phyloP scores from a whole-genome alignment of 2,113 vertebrate genomes.

The Chlorodrepanis virens region DNA sequence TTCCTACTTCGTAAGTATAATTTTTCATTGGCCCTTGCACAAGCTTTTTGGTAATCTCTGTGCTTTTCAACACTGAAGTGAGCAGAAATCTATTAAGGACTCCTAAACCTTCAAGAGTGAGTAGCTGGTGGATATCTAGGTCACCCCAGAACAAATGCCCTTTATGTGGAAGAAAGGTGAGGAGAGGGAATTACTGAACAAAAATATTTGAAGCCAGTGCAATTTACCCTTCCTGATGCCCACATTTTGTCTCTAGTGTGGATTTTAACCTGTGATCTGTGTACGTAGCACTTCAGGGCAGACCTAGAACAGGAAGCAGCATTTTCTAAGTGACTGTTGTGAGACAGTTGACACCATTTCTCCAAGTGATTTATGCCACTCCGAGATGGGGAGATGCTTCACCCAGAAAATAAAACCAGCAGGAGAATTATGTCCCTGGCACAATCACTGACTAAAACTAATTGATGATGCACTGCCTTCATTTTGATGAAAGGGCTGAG shows the following conservation, averaged over 20 bases:
- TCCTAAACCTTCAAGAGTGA: background rate
- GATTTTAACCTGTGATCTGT: background rate
- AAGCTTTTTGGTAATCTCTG: background rate
- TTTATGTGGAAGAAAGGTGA: background rate
- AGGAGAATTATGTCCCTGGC: constrained; percentile 30
- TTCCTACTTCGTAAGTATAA: background rate
- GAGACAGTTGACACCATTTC: background rate
- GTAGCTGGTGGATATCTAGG: background rate
- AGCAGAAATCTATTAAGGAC: background rate
- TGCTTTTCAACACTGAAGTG: background rate
- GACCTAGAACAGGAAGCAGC: background rate
- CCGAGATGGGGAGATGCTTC: background rate
- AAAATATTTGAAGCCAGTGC: background rate
- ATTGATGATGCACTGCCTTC: constrained; percentile 36
- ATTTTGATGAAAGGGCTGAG: constrained; percentile 30
- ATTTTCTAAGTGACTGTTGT: background rate
- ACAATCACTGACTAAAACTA: constrained; percentile 35
- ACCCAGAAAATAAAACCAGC: constrained; percentile 9
- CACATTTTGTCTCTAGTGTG: background rate
- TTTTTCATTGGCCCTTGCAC: background rate
- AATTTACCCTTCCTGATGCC: background rate
- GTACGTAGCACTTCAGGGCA: background rate
- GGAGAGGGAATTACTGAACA: background rate
- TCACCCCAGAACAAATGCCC: background rate
- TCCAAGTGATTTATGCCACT: background rate